Conservation (phyloP, 2,888 invertebrate genomes). For the Drosophila colorata region DNA sequence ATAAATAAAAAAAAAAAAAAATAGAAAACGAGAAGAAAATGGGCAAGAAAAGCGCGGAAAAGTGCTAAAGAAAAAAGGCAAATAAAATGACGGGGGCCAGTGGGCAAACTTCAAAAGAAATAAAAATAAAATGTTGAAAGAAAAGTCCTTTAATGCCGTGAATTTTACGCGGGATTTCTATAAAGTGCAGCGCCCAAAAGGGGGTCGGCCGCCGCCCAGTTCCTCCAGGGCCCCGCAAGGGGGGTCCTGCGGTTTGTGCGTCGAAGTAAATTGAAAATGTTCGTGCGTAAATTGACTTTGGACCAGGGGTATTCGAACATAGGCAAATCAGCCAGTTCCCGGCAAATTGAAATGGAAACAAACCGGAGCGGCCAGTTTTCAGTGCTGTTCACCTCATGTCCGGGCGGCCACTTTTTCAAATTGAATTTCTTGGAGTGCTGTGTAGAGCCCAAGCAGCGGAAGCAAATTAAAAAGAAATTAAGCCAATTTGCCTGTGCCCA, state of each 20-base stretch:
- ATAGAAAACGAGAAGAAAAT: constrained; percentile 23
- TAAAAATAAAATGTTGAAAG: constrained; percentile 55
- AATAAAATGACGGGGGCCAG: constrained; percentile 65
- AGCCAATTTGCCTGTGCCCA: constrained; percentile 81
- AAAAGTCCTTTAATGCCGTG: constrained; percentile 78
- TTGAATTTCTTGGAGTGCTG: constrained; percentile 71
- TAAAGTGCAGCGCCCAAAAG: constrained; percentile 56
- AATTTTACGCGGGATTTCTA: constrained; percentile 78
- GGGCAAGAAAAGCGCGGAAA: constrained; percentile 58
- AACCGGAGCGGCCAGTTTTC: constrained; percentile 38
- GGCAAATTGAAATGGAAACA: constrained; percentile 59
- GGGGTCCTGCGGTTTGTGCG: constrained; percentile 66
- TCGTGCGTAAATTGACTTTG: constrained; percentile 79
- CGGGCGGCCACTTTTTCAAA: constrained; percentile 74
- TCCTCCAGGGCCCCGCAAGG: constrained; percentile 15
- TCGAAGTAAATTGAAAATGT: constrained; percentile 74
- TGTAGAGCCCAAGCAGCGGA: constrained; percentile 60
- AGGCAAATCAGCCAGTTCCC: constrained; percentile 42
- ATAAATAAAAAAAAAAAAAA: constrained; percentile 38
- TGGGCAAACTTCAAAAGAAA: constrained; percentile 77
- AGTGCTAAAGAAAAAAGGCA: constrained; percentile 66
- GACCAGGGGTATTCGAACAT: constrained; percentile 31
- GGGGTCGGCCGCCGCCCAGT: constrained; percentile 6
- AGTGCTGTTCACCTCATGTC: constrained; percentile 59
- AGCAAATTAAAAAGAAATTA: constrained; percentile 85